Base-by-base conservation (phyloP, 2,797 vertebrate genomes). In the Pachyuromys duprasi region DNA sequence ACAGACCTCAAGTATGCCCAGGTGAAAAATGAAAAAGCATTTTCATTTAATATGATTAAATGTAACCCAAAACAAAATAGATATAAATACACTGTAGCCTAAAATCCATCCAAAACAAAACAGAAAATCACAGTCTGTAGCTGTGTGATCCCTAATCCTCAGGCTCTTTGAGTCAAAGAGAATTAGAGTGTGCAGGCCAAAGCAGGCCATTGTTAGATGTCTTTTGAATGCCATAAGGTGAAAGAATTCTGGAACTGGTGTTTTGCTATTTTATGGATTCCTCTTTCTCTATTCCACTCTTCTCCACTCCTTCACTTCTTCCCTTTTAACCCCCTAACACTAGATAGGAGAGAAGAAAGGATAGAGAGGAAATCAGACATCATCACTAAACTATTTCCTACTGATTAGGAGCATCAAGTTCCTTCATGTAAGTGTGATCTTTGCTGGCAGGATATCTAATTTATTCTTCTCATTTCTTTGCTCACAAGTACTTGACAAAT, bases 21-120 rank as follows among this genome's bases (percentile, higher is more conserved):
- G 81, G 67, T 22, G 3, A 36, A 72, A 69, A 78, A 33, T 39
- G 42, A 63, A 82, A 93, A 94, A 75, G 36, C 20, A 13, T 28
- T 83, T 83, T 65, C 33, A 65, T 72, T 86, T 24, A 63, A 57
- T 80, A 36, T 88, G n/a, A 14, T 78, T 92, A 83, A 91, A 83
- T 91, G 26, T 28, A 31, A 76, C 80, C 63, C 42, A 69, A 95
- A 91, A 80, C 79, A 11, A 94, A 89, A 83, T 22, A 20, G 28
- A 75, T 80, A 7, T 63, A 76, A 70, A 49, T 57, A 49, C 4
- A 36, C 31, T 33, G 8, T 92, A 33, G 22, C 13, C 76, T 90
- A 79, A 95, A 94, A 93, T 36, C 62, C 39, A 74, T 81, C 57
- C 33, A 39, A 45, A 88, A 76, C 87, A 42, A 95, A 89, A 89